Base-by-base conservation (phyloP, 2,113 vertebrate species). In the Trochalopteron elliotii region DNA sequence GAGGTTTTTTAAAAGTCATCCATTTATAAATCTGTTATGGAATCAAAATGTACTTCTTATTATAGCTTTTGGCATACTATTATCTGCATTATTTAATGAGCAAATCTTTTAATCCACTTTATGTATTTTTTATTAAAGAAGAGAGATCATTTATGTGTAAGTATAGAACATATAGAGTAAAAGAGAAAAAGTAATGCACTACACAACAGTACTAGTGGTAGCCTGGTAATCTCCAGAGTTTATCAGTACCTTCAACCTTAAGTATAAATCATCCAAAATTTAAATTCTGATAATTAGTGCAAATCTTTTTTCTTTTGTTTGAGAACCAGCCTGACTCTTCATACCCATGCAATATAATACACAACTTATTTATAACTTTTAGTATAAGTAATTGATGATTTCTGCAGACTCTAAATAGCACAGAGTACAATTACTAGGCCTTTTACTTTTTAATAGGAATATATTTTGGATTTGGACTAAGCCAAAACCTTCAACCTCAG, bases 401-500 rank as follows among this genome's bases (percentile, higher is more conserved):
- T 93, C 60, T 67, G 60, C n/a, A 91, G 83, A 83, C 72, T 28
- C 21, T 91, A 94, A 84, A 85, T 10, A 87, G 47, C 52, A 84
- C 35, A 55, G 28, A 55, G 55, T 37, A 12, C 33, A 91, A 79
- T 55, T 40, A 77, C 10, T 24, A 72, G 59, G 24, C 15, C 17
- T 79, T 77, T 64, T 68, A 64, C 82, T 93, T 90, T 96, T 91
- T 87, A 78, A 94, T 80, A 90, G 78, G 67, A 91, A 91, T 94
- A 40, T 33, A 56, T 92, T 97, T 83, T 83, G 76, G 76, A 42
- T 92, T 94, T 96, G 93, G 50, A 96, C 96, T 63, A 95, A 96
- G 89, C 42, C 63, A 96, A 95, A 95, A 65, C 22, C 75, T 94
- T 56, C 55, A 83, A 2, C 78, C 57, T 86, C 74, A 83, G 33